These are phyloP conservation scores for Zonitis immaculata DNA, from an alignment of 2,888 invertebrate species.

Conservation along the genomic window DNA sequence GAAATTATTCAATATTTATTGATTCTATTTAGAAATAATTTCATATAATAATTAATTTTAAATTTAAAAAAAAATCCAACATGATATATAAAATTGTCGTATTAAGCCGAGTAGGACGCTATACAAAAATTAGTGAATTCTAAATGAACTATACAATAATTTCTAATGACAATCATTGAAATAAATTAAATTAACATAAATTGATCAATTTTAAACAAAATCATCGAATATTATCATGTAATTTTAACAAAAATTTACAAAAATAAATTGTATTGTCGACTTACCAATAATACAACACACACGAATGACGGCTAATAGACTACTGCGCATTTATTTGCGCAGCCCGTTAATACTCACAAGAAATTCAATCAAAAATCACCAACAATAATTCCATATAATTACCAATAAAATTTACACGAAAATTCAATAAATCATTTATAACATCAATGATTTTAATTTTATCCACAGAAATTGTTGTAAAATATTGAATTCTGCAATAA, in stretches of 20 bases:
- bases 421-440: neutral
- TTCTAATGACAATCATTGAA: constrained; percentile 39
- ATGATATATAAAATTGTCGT: constrained; percentile 11
- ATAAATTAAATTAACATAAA: constrained; percentile 17
- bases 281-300: constrained; percentile 53
- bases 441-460: too few species aligned
- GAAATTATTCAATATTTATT: neutral
- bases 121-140: constrained; percentile 37
- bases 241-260: constrained; percentile 39
- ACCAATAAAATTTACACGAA: neutral
- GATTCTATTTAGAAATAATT: neutral
- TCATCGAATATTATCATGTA: constrained; percentile 36
- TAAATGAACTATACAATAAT: constrained; percentile 42
- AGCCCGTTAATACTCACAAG: constrained; percentile 23
- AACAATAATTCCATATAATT: neutral
- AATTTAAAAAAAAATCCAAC: neutral
- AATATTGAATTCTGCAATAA: too few species aligned
- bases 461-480: too few species aligned
- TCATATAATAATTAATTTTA: neutral
- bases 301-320: constrained; percentile 50
- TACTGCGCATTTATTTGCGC: constrained; percentile 45
- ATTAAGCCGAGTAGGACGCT: constrained; percentile 39
- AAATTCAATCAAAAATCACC: constrained; percentile 4
- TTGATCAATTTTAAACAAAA: constrained; percentile 20
- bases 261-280: constrained; percentile 41